Base-by-base conservation (phyloP, 2,113 vertebrate genomes). In the Bombycilla garrulus region DNA sequence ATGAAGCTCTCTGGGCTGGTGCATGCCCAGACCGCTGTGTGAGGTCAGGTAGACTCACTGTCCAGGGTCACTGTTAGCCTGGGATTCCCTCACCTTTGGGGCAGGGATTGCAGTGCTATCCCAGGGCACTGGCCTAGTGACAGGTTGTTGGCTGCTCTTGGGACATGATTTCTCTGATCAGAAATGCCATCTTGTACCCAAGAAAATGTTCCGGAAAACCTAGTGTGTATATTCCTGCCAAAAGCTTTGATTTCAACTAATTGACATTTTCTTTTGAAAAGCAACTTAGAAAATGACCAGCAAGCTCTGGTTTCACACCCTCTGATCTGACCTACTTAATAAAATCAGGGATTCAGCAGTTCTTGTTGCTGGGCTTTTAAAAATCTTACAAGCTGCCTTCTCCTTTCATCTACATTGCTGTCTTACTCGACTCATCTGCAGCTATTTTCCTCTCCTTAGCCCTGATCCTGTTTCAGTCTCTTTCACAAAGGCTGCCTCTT, bases 251-350 rank as follows among this genome's bases (percentile, higher is more conserved):
- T 91, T 96, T 93, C 45, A 65, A 71, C 57, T 81, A 81, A 93
- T 9, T 84, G 83, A 56, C 9, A 12, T 95, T 89, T 94, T 96
- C 58, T 90, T 90, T 73, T 84, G 69, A 69, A 86, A 94, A 93
- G 44, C 23, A 74, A 19, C 56, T 88, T 91, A 84, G 65, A 92
- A 92, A 92, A 87, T 92, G 56, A 91, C 89, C 89, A 93, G 48
- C 28, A 60, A 72, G n/a, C 36, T 93, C 86, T 79, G 47, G 57
- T 81, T 95, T 96, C 72, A 62, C 69, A 77, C 80, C 69, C 82
- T 88, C 81, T 78, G 64, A 73, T 97, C 85, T 96, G 91, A 96
- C 93, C 89, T 94, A 70, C 64, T 44, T 88, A 92, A 93, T 89
- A 90, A 94, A 95, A 58, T 88, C 69, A 76, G 35, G 45, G 50